phyloP scores from a whole-genome alignment of 2,113 vertebrate genomes.

The Collichthys lucidus region DNA sequence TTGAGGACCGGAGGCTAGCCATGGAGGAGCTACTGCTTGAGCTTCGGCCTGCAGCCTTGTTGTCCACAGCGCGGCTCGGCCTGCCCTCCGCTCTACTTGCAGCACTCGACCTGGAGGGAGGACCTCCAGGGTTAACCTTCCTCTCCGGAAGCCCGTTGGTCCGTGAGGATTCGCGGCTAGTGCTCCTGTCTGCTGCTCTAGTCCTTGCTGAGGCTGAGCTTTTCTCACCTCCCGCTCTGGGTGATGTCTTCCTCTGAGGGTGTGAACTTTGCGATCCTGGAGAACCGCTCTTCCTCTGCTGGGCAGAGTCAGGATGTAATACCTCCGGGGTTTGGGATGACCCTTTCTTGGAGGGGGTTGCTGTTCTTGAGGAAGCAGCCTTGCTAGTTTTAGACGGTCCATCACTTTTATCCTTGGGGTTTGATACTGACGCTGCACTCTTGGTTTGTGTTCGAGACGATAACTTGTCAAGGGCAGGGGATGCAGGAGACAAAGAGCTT shows the following conservation, averaged over 20 bases:
- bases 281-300: constrained; percentile 85
- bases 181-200: constrained; percentile 86
- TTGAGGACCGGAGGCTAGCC: constrained; percentile 92
- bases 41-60: constrained; percentile 79
- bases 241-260: constrained; percentile 80
- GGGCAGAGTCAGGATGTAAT: constrained; percentile 51
- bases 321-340: constrained; percentile 82
- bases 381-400: constrained; percentile 82
- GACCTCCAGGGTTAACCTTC: constrained; percentile 68
- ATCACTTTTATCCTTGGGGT: constrained; percentile 83
- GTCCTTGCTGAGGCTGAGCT: constrained; percentile 74
- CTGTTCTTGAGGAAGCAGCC: constrained; percentile 79
- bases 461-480: constrained; percentile 67
- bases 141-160: constrained; percentile 78
- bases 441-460: constrained; percentile 78
- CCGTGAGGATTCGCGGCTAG: constrained; percentile 89
- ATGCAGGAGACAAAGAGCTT: constrained; percentile 80
- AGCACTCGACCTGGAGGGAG: constrained; percentile 73
- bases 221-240: constrained; percentile 78
- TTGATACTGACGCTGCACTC: constrained; percentile 62
- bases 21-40: constrained; percentile 91
- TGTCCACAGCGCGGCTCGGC: constrained; percentile 59
- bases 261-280: constrained; percentile 76
- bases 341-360: constrained; percentile 86
- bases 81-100: constrained; percentile 52